phyloP scores from a whole-genome alignment of 2,888 invertebrate genomes.

The Drosophila subquinaria region DNA sequence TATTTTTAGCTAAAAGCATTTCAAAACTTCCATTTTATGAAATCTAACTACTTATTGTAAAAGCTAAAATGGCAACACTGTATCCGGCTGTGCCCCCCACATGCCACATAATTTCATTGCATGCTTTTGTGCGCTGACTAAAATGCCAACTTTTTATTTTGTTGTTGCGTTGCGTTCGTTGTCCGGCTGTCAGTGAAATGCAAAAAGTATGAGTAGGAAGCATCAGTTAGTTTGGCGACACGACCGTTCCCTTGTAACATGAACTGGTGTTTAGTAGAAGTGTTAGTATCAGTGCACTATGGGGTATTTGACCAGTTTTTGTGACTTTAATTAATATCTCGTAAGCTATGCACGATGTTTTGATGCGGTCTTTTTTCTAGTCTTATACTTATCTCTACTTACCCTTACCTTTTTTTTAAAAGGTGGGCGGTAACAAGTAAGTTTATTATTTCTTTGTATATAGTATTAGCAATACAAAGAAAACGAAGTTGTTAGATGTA shows the following conservation, averaged over 20 bases:
- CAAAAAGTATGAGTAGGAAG: neutral
- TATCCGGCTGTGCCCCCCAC: constrained; percentile 35
- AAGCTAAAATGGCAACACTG: neutral
- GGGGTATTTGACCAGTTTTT: neutral
- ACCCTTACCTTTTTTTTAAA: too few relatives aligned
- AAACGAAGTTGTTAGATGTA: too few relatives aligned
- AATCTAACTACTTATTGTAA: neutral
- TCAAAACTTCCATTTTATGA: too few relatives aligned
- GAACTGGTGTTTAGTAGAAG: neutral
- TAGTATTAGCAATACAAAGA: too few relatives aligned
- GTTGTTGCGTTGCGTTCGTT: constrained; percentile 9
- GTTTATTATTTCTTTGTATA: too few relatives aligned
- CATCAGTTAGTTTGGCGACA: constrained; percentile 45
- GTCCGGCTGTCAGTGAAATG: constrained; percentile 3
- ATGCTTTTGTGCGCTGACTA: constrained; percentile 62
- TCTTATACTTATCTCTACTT: too few relatives aligned
- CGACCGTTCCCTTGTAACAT: neutral
- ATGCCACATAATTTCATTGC: constrained; percentile 67
- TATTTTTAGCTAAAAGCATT: too few relatives aligned
- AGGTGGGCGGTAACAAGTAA: too few relatives aligned
- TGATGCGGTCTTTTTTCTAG: too few relatives aligned
- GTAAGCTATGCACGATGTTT: too few relatives aligned
- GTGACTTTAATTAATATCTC: too few relatives aligned
- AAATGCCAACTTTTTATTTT: constrained; percentile 39
- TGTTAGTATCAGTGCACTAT: neutral